These are phyloP conservation scores for Ibycter americanus DNA, from an alignment of 2,797 vertebrate genomes.

Conservation along the genomic window DNA sequence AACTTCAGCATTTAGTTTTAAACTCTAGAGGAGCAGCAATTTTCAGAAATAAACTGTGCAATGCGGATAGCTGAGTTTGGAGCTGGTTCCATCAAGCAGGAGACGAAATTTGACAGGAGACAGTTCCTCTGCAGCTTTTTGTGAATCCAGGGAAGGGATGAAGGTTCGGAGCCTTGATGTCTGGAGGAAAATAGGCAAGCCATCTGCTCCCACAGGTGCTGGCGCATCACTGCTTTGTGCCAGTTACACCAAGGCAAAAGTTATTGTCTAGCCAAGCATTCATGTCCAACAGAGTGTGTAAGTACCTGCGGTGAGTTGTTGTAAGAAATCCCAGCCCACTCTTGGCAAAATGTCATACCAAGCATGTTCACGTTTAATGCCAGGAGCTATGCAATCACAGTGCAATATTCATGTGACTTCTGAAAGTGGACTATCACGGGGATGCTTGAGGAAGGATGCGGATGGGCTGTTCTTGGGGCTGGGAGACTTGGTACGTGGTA, in stretches of 20 bases:
- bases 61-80: background rate
- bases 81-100: background rate
- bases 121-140: background rate
- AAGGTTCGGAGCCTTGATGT: background rate
- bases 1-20: background rate
- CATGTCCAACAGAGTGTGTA: slow-evolving; percentile 2
- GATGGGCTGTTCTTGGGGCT: background rate
- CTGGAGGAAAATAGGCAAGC: slow-evolving; percentile 1
- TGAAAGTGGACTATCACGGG: background rate
- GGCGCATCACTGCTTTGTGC: background rate
- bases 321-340: background rate
- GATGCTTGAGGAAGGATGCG: background rate
- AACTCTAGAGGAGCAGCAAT: background rate
- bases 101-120: background rate
- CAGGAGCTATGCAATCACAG: background rate
- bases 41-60: background rate
- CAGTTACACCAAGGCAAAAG: background rate
- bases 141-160: background rate
- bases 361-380: background rate
- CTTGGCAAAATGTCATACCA: background rate
- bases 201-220: slow-evolving; percentile 13
- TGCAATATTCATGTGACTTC: background rate
- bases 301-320: background rate
- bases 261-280: background rate
- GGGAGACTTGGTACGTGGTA: background rate